These are phyloP conservation scores for Punctoribates punctum DNA, from an alignment of 2,888 invertebrate genomes.

Conservation along the genomic window DNA sequence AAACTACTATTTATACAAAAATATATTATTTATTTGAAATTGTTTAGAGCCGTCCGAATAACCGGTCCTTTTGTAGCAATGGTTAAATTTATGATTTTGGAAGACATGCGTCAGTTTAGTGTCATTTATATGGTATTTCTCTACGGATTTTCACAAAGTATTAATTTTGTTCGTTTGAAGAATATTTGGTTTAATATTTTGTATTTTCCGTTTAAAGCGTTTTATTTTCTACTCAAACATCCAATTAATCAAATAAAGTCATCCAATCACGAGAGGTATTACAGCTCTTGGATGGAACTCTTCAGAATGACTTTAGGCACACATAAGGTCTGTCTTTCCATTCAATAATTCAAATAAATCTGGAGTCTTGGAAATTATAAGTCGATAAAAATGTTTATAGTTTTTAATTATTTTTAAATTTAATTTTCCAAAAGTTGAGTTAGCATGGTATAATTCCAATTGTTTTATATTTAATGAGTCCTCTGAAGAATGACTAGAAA, in stretches of 20 bases:
- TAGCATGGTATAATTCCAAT: too few relatives aligned
- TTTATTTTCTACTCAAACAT: constrained; percentile 81
- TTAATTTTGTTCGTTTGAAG: not conserved
- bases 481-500: too few relatives aligned
- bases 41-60: constrained; percentile 72
- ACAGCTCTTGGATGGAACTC: constrained; percentile 93
- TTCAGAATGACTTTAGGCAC: constrained; percentile 97
- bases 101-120: constrained; percentile 97
- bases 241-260: constrained; percentile 60
- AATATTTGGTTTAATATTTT: constrained; percentile 45
- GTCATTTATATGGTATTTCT: constrained; percentile 93
- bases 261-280: constrained; percentile 52
- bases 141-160: constrained; percentile 90
- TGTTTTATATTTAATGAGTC: too few relatives aligned
- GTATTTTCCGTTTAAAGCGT: constrained; percentile 53
- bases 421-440: too few relatives aligned
- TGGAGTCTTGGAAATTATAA: not conserved
- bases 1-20: not conserved
- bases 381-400: too few relatives aligned
- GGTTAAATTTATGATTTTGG: constrained; percentile 98
- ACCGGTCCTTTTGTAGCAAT: constrained; percentile 99
- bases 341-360: constrained; percentile 60
- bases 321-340: constrained; percentile 66
- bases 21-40: constrained; percentile 4
- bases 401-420: too few relatives aligned